Conservation (phyloP, 2,888 invertebrate species). For the Eupithecia abbreviata region DNA sequence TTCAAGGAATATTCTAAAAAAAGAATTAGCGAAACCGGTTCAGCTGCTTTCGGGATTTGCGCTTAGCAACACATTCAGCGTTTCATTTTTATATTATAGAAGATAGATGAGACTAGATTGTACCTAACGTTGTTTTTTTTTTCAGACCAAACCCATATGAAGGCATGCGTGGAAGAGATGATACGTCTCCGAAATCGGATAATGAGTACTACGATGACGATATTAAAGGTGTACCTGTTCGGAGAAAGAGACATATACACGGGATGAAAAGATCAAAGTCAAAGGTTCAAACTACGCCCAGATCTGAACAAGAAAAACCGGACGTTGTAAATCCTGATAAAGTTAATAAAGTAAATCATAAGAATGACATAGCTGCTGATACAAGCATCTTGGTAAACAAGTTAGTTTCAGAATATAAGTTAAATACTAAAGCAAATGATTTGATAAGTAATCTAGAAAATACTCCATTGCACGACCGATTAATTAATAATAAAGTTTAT, state of each 20-base stretch:
- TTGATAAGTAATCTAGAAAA: not conserved
- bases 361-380: constrained; percentile 24
- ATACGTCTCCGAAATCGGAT: constrained; percentile 39
- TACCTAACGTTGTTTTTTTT: not conserved
- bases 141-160: not conserved
- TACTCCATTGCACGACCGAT: not conserved
- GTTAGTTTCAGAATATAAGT: not conserved
- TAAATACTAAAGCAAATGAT: not conserved
- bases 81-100: too few relatives aligned
- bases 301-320: not conserved
- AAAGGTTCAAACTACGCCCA: not conserved
- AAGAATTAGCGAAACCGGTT: too few relatives aligned
- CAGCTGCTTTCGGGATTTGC: too few relatives aligned
- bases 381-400: constrained; percentile 28
- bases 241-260: constrained; percentile 54
- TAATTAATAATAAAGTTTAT: not conserved
- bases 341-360: constrained; percentile 12
- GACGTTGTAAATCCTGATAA: constrained; percentile 12
- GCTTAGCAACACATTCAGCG: too few relatives aligned
- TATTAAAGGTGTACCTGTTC: constrained; percentile 64
- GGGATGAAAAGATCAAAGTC: not conserved
- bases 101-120: not conserved
- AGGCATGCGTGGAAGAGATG: not conserved
- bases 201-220: constrained; percentile 69
- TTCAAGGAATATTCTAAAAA: too few relatives aligned